Base-by-base conservation (phyloP, 2,113 vertebrate species). In the Craseonycteris thonglongyai region DNA sequence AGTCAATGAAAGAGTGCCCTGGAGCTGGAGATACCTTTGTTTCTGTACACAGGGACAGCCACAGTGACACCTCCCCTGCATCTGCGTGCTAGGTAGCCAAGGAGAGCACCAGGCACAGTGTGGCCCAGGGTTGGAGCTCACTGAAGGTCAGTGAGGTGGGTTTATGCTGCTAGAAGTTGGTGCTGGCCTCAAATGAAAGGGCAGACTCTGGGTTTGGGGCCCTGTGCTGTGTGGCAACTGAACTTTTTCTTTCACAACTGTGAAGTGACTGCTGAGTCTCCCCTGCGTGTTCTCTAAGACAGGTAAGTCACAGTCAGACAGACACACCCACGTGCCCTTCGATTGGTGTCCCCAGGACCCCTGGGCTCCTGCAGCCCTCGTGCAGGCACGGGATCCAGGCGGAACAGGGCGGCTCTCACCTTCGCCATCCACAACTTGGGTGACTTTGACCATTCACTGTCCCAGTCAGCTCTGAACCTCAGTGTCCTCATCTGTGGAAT, bases 161-260 rank as follows among this genome's bases (percentile, higher is more conserved):
- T 26, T 86, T 74, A 38, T 63, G 66, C 85, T 68, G 38, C 47
- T 95, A 51, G 40, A 75, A 54, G 38, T 89, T 85, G 35, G 61
- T 45, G 66, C 59, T 16, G 14, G 7, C 26, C 65, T 95, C 59
- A 71, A n/a, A 71, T 35, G 51, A 79, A 94, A 87, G 51, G 30
- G 42, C 54, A 90, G 51, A 78, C 38, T 81, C 90, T 80, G 66
- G 47, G 82, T 87, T 81, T 91, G 79, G 78, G 68, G 69, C 51
- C 69, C 68, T 28, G 12, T 38, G 51, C 76, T 26, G 2, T 74
- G 24, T 81, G 75, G 59, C 88, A 45, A 54, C n/a, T 86, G n/a
- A 15, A 51, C 59, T 90, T 94, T 96, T 91, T 75, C 88, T 92
- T 91, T 74, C 78, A 42, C 74, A 54, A 88, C 75, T 94, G 68